phyloP scores from a whole-genome alignment of 1,140 invertebrate genomes.

The Drosophila nasuta region DNA sequence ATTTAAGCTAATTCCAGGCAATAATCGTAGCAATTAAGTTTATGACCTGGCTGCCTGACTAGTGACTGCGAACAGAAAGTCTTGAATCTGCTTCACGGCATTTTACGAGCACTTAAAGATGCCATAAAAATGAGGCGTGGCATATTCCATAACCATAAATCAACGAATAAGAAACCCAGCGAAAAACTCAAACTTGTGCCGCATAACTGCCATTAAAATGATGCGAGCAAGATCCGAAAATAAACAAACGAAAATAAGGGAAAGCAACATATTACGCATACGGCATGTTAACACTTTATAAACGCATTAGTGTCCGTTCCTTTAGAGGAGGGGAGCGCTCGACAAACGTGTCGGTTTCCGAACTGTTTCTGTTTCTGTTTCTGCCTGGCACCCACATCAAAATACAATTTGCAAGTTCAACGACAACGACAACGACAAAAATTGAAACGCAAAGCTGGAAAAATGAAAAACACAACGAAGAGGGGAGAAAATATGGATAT shows the following conservation, averaged over 20 bases:
- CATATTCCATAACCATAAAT: conserved; percentile 62
- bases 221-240: conserved; percentile 3
- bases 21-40: conserved; percentile 74
- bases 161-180: conserved; percentile 37
- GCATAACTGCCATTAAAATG: conserved; percentile 67
- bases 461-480: conserved; percentile 32
- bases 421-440: conserved; percentile 40
- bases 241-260: not conserved
- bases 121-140: conserved; percentile 66
- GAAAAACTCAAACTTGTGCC: conserved; percentile 34
- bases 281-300: conserved; percentile 79
- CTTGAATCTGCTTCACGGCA: conserved; percentile 32
- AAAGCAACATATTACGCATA: conserved; percentile 61
- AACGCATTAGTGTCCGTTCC: conserved; percentile 61
- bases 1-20: conserved; percentile 59
- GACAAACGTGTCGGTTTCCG: conserved; percentile 6
- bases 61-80: not conserved
- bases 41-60: conserved; percentile 40
- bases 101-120: conserved; percentile 57
- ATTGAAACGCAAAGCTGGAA: conserved; percentile 21
- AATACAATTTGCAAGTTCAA: conserved; percentile 72
- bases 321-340: not conserved
- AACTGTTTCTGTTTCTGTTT: conserved; percentile 2
- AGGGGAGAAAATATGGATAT: conserved; percentile 43
- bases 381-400: conserved; percentile 53